Base-by-base conservation (phyloP, 2,888 invertebrate genomes). In the Prostheceraeus crozeri region DNA sequence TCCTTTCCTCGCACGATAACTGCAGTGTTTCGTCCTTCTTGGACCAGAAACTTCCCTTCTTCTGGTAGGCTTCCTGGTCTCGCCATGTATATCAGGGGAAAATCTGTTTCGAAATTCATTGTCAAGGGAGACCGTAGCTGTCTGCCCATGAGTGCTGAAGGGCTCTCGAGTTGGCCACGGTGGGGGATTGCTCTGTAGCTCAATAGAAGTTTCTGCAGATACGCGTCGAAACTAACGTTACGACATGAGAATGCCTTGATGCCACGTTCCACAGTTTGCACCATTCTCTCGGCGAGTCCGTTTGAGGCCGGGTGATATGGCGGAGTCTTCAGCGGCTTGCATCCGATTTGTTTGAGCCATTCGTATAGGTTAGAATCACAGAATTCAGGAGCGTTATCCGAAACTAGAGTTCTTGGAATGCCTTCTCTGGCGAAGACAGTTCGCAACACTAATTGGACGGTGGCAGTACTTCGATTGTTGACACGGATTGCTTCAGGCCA, bases 341-440 rank as follows among this genome's bases (percentile, higher is more conserved):
- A 57, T 27, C 57, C 19, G 31, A 57, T 57, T 10, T 58, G 14
- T 31, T 28, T 57, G 11, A 60, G 57, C 57, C 57, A 57, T 31
- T 57, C 57, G n/a, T 14, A 25, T 21, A 21, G 57, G n/a, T 59
- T 30, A 6, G 25, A 23, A 27, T 57, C 57, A 8, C 28, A 25
- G 30, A 57, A 57, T 28, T 57, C 57, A 27, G 57, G 28, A 3
- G 59, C 57, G 57, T 57, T 57, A n/a, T 57, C 57, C n/a, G 54
- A 28, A 28, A 57, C 57, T 33, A 57, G 6, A 3, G 52, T 53
- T 23, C 28, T 27, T 21, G 59, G 57, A 23, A 57, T 27, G n/a
- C 57, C 57, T 25, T 58, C 6, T 23, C 59, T 25, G 4, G 57
- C 53, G 31, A 57, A 57, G n/a, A 59, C 57, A 11, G 10, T 10